A percentile compares a stretch with the other conserved stretches of the same genome.
phyloP scores from a whole-genome alignment of 2,888 invertebrate genomes.

The Cheilosia urbana region DNA sequence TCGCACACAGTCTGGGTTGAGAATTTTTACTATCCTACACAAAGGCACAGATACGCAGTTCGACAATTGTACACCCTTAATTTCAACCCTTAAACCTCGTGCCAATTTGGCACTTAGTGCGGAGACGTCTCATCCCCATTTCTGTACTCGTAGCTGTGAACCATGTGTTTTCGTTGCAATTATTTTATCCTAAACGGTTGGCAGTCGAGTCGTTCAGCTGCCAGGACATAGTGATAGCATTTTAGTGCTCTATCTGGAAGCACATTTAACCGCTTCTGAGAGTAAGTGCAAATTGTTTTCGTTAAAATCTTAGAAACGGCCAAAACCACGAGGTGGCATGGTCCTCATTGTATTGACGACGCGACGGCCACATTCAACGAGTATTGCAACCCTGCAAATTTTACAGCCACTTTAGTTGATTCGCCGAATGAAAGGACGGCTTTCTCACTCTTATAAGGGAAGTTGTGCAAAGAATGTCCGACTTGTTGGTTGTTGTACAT shows the following conservation, averaged over 20 bases:
- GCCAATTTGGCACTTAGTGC: slow-evolving; percentile 56
- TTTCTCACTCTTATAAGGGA: not conserved
- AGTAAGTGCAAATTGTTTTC: slow-evolving; percentile 74
- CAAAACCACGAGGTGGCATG: slow-evolving; percentile 32
- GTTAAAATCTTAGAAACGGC: slow-evolving; percentile 63
- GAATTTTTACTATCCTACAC: slow-evolving; percentile 49
- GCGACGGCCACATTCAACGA: not conserved
- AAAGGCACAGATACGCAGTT: slow-evolving; percentile 24
- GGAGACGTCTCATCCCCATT: not conserved
- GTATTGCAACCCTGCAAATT: slow-evolving; percentile 56
- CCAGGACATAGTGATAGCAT: slow-evolving; percentile 31
- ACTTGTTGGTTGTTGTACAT: too few species aligned
- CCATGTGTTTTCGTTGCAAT: slow-evolving; percentile 44
- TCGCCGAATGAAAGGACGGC: slow-evolving; percentile 5
- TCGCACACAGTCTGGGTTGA: slow-evolving; percentile 10
- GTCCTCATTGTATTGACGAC: slow-evolving; percentile 19
- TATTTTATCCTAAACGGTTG: slow-evolving; percentile 49
- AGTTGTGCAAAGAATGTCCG: slow-evolving; percentile 35
- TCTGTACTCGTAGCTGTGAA: slow-evolving; percentile 1
- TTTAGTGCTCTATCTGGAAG: slow-evolving; percentile 50
- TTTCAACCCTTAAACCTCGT: slow-evolving; percentile 59
- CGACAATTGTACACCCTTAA: slow-evolving; percentile 44
- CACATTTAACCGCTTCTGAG: slow-evolving; percentile 48
- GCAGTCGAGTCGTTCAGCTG: slow-evolving; percentile 35
- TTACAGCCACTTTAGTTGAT: slow-evolving; percentile 47